Evolutionary conservation across 2,797 vertebrate species (phyloP), one percentile per base, ranked within the genome.

Genomic region (Falco novaeseelandiae): DNA sequence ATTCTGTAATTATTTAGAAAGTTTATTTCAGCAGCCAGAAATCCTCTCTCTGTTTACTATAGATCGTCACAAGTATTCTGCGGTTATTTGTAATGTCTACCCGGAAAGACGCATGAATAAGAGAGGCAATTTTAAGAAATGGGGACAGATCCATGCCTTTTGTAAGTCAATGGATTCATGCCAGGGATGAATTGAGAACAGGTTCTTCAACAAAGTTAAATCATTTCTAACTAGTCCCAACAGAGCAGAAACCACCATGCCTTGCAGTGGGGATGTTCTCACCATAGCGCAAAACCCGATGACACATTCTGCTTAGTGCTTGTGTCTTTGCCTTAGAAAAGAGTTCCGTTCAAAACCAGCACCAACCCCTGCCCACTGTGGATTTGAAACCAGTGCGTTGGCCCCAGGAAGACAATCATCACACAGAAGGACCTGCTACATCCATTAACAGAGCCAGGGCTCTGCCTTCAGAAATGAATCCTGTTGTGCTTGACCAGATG

Each of bases 1-100:
- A 70, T 90, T 81, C 85, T 84, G 59, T 88, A 94, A 93, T 91
- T 84, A 91, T 77, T 93, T 89, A 90, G 87, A 91, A 96, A 95
- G 82, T 91, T 96, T 51, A 57, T 86, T 94, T 88, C 79, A 83
- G 82, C 70, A 83, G 76, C 65, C 72, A 94, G 82, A 96, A 94
- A 93, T 93, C 87, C 59, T 91, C 55, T 85, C 62, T 40, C 0
- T 78, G 25, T 92, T 95, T 91, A 66, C 72, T 70, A 30, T 51
- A 55, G 12, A 83, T 82, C 84, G 62, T 49, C 84, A 63, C 48
- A 83, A 96, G 26, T 70, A 72, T 65, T 73, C 62, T 73, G 62
- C 55, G 51, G 54, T 72, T 88, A 55, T 89, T 93, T 96, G 67
- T 74, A 93, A 38, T 49, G 57, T 83, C 74, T 91, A 46, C 46